Percentiles rank a stretch among this genome's conserved stretches.
These are phyloP conservation scores for Chiloscyllium punctatum DNA, from an alignment of 2,797 vertebrate species.

Conservation along the genomic window DNA sequence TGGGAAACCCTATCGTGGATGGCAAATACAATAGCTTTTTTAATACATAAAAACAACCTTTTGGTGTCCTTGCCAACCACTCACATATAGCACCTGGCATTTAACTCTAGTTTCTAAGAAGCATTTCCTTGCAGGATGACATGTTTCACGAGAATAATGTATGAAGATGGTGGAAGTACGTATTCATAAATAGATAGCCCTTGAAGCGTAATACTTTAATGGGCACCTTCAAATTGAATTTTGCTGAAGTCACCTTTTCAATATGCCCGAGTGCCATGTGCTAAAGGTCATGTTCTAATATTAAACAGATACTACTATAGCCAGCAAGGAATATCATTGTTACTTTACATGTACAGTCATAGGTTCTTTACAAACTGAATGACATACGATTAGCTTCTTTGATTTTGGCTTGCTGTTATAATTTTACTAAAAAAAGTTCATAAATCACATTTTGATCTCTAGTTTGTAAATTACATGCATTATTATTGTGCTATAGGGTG, in stretches of 20 bases:
- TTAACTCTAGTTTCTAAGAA: not conserved
- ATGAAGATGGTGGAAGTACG: not conserved
- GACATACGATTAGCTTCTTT: not conserved
- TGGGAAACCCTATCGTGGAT: not conserved
- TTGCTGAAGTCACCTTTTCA: conserved; percentile 16
- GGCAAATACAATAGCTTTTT: not conserved
- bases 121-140: not conserved
- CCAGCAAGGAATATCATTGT: not conserved
- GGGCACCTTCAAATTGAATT: not conserved
- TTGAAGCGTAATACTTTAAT: not conserved
- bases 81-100: not conserved
- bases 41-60: not conserved
- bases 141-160: not conserved
- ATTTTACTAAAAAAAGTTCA: not conserved
- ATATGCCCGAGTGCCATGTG: not conserved
- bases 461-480: not conserved
- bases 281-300: not conserved
- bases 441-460: not conserved
- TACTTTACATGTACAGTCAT: not conserved
- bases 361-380: not conserved
- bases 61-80: too few relatives aligned
- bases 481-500: not conserved
- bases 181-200: not conserved
- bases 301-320: not conserved
- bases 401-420: too few relatives aligned